phyloP scores from a whole-genome alignment of 2,113 vertebrate species.

The Phalacrocorax brasilianus region DNA sequence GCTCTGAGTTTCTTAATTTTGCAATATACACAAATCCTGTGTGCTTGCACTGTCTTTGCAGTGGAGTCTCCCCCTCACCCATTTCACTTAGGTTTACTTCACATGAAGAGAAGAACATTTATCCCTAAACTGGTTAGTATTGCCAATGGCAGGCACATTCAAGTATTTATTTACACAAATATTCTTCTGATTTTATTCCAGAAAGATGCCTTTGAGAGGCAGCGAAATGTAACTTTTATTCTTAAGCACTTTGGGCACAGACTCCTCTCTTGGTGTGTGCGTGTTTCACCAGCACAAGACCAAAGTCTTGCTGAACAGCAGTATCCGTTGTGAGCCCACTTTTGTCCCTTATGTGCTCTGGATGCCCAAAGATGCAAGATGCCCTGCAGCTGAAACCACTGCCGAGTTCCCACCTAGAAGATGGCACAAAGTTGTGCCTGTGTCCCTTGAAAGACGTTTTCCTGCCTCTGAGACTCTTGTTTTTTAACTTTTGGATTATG shows the following conservation, averaged over 20 bases:
- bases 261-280: not conserved
- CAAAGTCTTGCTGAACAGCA: not conserved
- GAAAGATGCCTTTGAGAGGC: not conserved
- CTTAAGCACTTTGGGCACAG: not conserved
- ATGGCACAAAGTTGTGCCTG: not conserved
- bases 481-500: not conserved
- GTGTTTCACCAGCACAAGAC: not conserved
- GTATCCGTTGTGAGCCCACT: not conserved
- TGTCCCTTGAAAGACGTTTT: not conserved
- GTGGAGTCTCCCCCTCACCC: not conserved
- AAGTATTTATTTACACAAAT: not conserved
- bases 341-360: not conserved
- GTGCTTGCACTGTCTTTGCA: not conserved
- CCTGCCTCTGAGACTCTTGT: not conserved
- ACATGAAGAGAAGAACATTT: not conserved
- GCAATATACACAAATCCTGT: not conserved
- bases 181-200: not conserved
- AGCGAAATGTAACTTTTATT: not conserved
- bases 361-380: not conserved
- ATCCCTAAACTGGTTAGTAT: not conserved
- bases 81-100: not conserved
- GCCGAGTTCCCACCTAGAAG: not conserved
- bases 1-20: not conserved
- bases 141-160: not conserved
- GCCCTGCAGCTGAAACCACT: not conserved